phyloP scores from a whole-genome alignment of 92 coral and sea anemone genomes.

The Heliopora coerulea region DNA sequence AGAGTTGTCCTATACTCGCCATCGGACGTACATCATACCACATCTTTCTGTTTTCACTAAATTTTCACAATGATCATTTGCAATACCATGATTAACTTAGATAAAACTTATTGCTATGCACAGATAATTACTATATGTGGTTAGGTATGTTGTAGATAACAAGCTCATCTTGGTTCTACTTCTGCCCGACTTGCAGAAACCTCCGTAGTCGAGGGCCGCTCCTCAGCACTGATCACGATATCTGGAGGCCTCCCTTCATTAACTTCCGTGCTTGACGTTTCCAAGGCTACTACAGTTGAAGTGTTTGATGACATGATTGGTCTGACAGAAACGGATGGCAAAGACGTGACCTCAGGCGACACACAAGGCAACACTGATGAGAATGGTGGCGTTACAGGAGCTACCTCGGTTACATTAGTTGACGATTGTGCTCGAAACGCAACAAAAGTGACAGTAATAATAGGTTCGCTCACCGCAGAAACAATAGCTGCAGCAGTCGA shows the following conservation, averaged over 20 bases:
- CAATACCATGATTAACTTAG: no score
- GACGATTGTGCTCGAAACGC: background rate
- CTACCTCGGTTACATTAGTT: background rate
- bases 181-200: conserved; percentile 29
- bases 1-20: no score
- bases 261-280: conserved; percentile 37
- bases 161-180: no score
- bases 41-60: no score
- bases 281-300: conserved; percentile 19
- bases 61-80: no score
- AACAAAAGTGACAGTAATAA: conserved; percentile 47
- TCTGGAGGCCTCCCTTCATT: conserved; percentile 32
- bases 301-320: conserved; percentile 57
- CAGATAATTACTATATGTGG: background rate
- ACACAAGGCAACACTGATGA: conserved; percentile 10
- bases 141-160: no score
- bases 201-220: conserved; percentile 52
- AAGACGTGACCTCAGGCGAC: conserved; percentile 13
- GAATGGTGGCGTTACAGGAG: conserved; percentile 1
- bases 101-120: no score
- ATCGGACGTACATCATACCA: no score
- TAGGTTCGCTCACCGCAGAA: conserved; percentile 53
- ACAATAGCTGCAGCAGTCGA: conserved; percentile 52
- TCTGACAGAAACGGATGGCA: conserved; percentile 63
- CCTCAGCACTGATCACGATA: conserved; percentile 36